Percentiles rank a stretch among this genome's conserved stretches.
Conservation (phyloP, 2,888 invertebrate species). For the Idaea aversata region DNA sequence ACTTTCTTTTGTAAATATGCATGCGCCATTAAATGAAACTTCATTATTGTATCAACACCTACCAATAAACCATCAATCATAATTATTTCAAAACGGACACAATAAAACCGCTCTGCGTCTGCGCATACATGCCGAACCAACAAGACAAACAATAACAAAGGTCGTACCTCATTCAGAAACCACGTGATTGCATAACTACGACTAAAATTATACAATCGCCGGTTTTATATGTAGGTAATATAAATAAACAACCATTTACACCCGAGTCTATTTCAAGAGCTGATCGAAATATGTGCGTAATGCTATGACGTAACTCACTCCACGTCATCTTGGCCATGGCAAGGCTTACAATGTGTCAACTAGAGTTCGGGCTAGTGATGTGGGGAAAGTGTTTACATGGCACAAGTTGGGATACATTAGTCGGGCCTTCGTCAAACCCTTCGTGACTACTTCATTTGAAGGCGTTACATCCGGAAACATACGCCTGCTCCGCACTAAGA, state of each 20-base stretch:
- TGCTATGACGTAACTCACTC: background rate
- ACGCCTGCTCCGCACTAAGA: background rate
- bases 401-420: background rate
- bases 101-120: background rate
- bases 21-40: too few relatives aligned
- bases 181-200: background rate
- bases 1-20: too few relatives aligned
- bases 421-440: background rate
- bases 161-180: background rate
- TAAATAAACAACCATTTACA: background rate
- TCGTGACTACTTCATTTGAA: background rate
- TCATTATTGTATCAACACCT: too few relatives aligned
- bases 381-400: background rate
- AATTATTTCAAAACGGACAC: too few relatives aligned
- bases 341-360: too few relatives aligned
- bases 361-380: too few relatives aligned
- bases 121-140: background rate
- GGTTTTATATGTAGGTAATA: background rate
- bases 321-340: background rate
- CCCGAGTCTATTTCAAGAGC: background rate
- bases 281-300: background rate
- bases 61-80: too few relatives aligned
- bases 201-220: background rate
- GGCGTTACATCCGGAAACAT: background rate
- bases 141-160: background rate